These are phyloP conservation scores for Uromys caudimaculatus DNA, from an alignment of 2,797 vertebrate genomes.

Conservation along the genomic window DNA sequence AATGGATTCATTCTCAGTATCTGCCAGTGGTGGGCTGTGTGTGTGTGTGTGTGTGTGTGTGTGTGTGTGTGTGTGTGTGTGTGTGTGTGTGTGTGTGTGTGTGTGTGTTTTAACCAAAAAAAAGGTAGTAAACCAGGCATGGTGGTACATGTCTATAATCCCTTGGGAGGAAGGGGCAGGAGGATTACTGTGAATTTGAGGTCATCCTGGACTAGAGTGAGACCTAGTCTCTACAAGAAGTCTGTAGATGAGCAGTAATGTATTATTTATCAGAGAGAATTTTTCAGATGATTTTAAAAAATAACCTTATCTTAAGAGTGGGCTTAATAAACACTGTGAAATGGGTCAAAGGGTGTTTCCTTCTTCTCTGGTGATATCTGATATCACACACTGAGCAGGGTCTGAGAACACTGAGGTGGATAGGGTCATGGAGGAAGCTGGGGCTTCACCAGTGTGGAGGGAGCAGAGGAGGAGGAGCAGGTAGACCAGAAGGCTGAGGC, in stretches of 20 bases:
- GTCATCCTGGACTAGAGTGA: not conserved
- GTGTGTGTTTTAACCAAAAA: too few species aligned
- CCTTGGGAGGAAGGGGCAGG: not conserved
- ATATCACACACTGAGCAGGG: not conserved
- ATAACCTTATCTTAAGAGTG: not conserved
- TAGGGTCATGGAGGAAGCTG: not conserved
- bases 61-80: not conserved
- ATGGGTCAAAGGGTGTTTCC: not conserved
- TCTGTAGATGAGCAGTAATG: not conserved
- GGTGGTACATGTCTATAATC: not conserved
- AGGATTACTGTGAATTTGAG: not conserved
- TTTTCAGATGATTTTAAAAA: slow-evolving; percentile 45
- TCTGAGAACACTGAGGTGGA: not conserved
- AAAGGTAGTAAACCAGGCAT: not conserved
- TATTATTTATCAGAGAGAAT: slow-evolving; percentile 55
- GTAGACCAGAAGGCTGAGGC: not conserved
- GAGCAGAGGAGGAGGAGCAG: not conserved
- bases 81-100: not conserved
- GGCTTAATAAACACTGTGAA: slow-evolving; percentile 54
- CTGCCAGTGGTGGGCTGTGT: not conserved
- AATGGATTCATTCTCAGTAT: not conserved
- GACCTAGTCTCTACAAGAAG: not conserved
- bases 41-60: too few species aligned
- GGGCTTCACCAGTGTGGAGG: not conserved
- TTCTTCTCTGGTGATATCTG: not conserved